A percentile compares a stretch with the other conserved stretches of the same genome.
These are phyloP conservation scores for Adoxophyes honmai DNA, from an alignment of 1,140 invertebrate genomes.

Conservation along the genomic window DNA sequence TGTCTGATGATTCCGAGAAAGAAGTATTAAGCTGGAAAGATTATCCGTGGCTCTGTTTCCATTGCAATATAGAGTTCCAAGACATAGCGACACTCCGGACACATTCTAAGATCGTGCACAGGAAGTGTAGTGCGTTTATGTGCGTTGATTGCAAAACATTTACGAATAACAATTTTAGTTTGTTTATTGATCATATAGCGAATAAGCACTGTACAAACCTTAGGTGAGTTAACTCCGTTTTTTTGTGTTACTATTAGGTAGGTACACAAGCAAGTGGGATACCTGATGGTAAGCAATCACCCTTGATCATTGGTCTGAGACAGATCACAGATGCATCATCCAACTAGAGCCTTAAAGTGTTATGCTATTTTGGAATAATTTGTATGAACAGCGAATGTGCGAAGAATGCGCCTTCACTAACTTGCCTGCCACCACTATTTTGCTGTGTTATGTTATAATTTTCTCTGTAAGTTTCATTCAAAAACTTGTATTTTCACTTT, in stretches of 20 bases:
- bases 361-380: too few species aligned
- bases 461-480: too few species aligned
- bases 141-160: constrained; percentile 50
- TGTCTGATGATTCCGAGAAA: constrained; percentile 26
- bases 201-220: constrained; percentile 39
- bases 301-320: too few species aligned
- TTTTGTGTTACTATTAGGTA: neutral
- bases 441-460: too few species aligned
- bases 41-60: constrained; percentile 54
- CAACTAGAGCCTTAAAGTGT: too few species aligned
- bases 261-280: too few species aligned
- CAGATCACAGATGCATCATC: too few species aligned
- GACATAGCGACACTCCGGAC: constrained; percentile 42
- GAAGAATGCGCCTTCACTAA: too few species aligned
- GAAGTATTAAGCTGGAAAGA: constrained; percentile 41
- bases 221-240: constrained; percentile 26
- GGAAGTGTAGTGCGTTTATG: constrained; percentile 49
- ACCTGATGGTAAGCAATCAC: too few species aligned
- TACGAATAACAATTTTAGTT: constrained; percentile 35
- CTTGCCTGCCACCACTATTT: too few species aligned
- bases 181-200: constrained; percentile 46
- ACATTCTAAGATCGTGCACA: constrained; percentile 44
- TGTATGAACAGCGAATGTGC: too few species aligned
- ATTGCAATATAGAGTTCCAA: constrained; percentile 55
- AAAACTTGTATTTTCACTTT: too few species aligned